phyloP scores from a whole-genome alignment of 2,888 invertebrate species.

The Yponomeuta malinellus region DNA sequence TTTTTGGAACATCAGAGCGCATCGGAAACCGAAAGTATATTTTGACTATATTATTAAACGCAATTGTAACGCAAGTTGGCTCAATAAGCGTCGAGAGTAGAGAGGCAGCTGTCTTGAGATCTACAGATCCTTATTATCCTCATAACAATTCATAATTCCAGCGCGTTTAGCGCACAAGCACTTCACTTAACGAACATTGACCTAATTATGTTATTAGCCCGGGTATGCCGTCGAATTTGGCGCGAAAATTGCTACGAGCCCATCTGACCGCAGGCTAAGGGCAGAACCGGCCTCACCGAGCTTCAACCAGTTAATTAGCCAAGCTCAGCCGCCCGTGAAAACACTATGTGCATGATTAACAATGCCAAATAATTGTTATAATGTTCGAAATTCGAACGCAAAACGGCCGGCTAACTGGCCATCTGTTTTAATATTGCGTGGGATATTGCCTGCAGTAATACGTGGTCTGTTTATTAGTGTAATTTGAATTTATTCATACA shows the following conservation, averaged over 20 bases:
- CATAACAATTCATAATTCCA: background rate
- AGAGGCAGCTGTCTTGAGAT: no score
- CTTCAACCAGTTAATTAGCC: conserved; percentile 20
- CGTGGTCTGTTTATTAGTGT: background rate
- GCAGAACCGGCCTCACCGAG: conserved; percentile 13
- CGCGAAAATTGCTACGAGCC: conserved; percentile 17
- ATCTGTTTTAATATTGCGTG: background rate
- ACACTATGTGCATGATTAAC: conserved; percentile 9
- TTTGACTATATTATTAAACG: no score
- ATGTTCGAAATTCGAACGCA: conserved; percentile 3
- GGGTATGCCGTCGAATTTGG: conserved; percentile 13
- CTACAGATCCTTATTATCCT: background rate
- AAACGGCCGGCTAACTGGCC: background rate
- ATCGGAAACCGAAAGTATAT: no score
- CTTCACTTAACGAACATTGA: conserved; percentile 8
- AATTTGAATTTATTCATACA: background rate
- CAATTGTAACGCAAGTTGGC: no score
- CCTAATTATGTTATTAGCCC: conserved; percentile 12
- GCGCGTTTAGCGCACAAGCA: background rate
- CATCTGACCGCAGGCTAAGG: conserved; percentile 22
- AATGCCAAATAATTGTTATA: conserved; percentile 13
- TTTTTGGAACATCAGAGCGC: no score
- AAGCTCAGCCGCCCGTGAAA: conserved; percentile 12
- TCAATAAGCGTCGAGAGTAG: no score
- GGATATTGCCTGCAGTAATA: background rate